Evolutionary conservation across 2,888 invertebrate species (phyloP).

Genomic region (Heteropelma amictum): DNA sequence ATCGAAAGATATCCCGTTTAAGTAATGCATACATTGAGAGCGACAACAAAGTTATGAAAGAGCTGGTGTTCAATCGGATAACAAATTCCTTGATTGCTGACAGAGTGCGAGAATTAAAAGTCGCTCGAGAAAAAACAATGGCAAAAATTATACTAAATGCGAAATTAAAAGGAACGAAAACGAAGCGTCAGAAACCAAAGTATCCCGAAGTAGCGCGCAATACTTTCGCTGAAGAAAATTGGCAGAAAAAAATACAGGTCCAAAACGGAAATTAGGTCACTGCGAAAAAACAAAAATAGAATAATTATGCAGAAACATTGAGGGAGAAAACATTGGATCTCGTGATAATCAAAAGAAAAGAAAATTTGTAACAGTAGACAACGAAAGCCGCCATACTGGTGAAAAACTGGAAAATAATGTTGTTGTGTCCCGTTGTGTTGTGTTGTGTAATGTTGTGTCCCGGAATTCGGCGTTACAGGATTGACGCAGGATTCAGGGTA

Average conservation of each 20-base stretch:
- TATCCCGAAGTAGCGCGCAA: constrained; percentile 31
- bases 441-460: no score
- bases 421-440: no score
- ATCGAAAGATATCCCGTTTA: constrained; percentile 49
- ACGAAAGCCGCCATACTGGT: no score
- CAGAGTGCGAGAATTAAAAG: background rate
- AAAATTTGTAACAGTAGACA: no score
- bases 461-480: no score
- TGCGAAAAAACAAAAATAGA: no score
- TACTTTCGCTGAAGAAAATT: constrained; percentile 29
- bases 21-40: constrained; percentile 57
- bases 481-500: no score
- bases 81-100: constrained; percentile 18
- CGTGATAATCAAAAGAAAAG: no score
- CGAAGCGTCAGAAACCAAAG: background rate
- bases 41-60: background rate
- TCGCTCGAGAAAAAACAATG: background rate
- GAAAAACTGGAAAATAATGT: no score
- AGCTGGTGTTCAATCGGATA: constrained; percentile 11
- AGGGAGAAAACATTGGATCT: no score
- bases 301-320: no score
- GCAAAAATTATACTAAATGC: constrained; percentile 11
- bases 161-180: constrained; percentile 15
- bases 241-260: background rate
- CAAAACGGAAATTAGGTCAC: constrained; percentile 1